Evolutionary conservation across 2,113 vertebrate genomes (phyloP).

Genomic region (Crocuta crocuta): DNA sequence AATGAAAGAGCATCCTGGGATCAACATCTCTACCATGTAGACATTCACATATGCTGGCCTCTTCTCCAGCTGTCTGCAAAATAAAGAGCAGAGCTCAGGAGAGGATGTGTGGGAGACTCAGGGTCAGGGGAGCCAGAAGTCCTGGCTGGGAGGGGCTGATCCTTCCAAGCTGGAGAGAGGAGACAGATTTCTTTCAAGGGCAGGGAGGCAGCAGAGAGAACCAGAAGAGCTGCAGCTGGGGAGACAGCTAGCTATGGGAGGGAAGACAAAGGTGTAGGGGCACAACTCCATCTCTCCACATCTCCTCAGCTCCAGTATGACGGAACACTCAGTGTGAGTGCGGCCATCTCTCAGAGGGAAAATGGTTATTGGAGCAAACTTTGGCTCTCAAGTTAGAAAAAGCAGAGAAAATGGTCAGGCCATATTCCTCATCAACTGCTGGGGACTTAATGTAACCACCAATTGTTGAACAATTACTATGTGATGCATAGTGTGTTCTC

Average conservation of each 20-base stretch:
- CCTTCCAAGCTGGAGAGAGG: conserved; percentile 24
- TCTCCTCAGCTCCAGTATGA: not conserved
- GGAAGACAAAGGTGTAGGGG: not conserved
- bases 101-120: not conserved
- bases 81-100: not conserved
- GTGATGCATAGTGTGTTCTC: not conserved
- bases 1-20: not conserved
- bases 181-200: conserved; percentile 20
- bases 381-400: not conserved
- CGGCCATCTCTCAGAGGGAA: not conserved
- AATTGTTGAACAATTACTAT: not conserved
- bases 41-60: not conserved
- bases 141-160: not conserved
- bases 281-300: not conserved
- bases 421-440: not conserved
- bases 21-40: not conserved
- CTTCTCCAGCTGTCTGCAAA: conserved; percentile 32
- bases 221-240: not conserved
- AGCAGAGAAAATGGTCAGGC: not conserved
- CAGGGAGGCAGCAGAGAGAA: not conserved
- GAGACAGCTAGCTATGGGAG: conserved; percentile 19
- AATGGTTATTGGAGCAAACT: not conserved
- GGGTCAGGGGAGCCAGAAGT: conserved; percentile 28
- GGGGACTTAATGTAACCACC: not conserved
- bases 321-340: not conserved